Conservation (phyloP, 2,797 vertebrate species). For the Micromesistius poutassou region DNA sequence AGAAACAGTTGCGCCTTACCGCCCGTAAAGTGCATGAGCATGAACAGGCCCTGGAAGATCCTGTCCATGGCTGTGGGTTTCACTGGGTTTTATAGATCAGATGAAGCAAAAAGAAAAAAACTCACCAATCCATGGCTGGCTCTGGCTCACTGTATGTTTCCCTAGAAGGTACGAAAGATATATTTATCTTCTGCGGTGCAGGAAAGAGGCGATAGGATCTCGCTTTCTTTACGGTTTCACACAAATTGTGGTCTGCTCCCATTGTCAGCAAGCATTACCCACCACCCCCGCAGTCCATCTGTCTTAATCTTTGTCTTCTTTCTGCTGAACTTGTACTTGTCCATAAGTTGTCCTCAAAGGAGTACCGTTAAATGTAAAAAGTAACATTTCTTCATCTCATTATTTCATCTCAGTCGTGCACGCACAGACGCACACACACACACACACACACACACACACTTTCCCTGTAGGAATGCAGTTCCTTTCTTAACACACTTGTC, state of each 20-base stretch:
- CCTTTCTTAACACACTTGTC: background rate
- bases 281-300: conserved; percentile 18
- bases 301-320: conserved; percentile 21
- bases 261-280: conserved; percentile 6
- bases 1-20: background rate
- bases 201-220: conserved; percentile 2
- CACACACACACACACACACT: background rate
- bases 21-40: background rate
- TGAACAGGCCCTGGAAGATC: background rate
- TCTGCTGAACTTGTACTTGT: conserved; percentile 14
- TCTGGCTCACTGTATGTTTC: conserved; percentile 50
- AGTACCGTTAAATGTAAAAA: background rate
- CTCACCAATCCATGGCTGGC: conserved; percentile 62
- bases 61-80: background rate
- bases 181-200: background rate
- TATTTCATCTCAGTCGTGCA: background rate
- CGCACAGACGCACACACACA: no score
- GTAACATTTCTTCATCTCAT: background rate
- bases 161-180: conserved; percentile 56
- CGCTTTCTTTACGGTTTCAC: conserved; percentile 23
- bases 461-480: background rate
- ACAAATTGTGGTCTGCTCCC: conserved; percentile 40
- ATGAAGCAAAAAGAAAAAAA: conserved; percentile 23
- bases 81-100: conserved; percentile 2
- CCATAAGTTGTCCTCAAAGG: background rate